A percentile compares a stretch with the other conserved stretches of the same genome.
These are phyloP conservation scores for Physeter macrocephalus DNA, from an alignment of 2,113 vertebrate species.

Conservation along the genomic window DNA sequence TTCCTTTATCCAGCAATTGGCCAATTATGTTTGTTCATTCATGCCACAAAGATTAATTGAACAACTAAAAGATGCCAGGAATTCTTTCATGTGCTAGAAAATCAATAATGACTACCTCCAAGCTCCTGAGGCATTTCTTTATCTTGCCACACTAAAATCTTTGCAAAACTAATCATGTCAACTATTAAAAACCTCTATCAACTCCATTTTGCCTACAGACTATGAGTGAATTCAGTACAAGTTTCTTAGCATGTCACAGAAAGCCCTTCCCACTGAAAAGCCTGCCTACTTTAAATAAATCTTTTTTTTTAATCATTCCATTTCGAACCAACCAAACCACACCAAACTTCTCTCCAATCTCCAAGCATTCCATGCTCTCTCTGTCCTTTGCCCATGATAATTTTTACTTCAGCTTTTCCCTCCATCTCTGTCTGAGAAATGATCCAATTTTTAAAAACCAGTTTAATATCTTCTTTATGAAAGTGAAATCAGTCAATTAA, in stretches of 20 bases:
- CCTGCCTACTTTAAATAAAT: background rate
- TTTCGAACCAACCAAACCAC: background rate
- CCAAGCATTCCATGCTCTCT: background rate
- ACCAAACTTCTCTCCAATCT: background rate
- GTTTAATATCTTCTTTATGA: background rate
- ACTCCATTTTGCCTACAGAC: background rate
- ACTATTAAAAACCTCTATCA: background rate
- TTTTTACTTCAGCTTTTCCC: background rate
- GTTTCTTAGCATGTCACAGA: background rate
- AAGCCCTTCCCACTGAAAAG: background rate
- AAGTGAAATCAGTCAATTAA: background rate
- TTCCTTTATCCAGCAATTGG: background rate
- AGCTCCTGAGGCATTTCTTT: background rate
- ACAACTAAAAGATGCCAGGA: background rate
- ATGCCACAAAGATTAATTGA: background rate
- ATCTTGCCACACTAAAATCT: background rate
- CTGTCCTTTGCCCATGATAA: background rate
- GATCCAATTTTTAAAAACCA: background rate
- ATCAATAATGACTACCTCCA: background rate
- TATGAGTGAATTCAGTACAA: background rate
- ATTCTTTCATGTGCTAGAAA: background rate
- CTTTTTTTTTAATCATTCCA: background rate
- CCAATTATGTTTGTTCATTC: background rate
- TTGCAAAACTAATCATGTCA: background rate
- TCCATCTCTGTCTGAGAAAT: background rate